A percentile compares a stretch with the other conserved stretches of the same genome.
Evolutionary conservation across 92 coral and sea anemone genomes (phyloP).

Genomic region (Montipora capitata): DNA sequence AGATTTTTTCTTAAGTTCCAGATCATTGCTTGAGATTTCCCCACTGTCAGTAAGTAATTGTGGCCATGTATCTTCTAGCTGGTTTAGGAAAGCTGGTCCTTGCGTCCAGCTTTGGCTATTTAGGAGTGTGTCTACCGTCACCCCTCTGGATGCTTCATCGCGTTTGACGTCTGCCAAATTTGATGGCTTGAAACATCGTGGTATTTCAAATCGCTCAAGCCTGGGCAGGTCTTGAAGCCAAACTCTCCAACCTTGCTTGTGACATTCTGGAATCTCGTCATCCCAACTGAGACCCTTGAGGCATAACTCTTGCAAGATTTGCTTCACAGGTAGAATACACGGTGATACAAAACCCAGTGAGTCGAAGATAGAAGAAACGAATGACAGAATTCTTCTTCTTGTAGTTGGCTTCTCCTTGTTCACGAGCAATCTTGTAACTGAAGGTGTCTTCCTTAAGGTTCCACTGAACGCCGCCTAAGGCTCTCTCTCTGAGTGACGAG

Average conservation of each 20-base stretch:
- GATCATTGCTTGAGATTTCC: constrained; percentile 14
- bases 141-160: constrained; percentile 62
- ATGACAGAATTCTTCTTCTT: constrained; percentile 52
- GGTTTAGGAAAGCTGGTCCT: constrained; percentile 54
- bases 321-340: constrained; percentile 36
- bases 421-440: not conserved
- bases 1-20: constrained; percentile 22
- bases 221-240: constrained; percentile 42
- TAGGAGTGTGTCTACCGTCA: constrained; percentile 26
- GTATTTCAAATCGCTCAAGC: constrained; percentile 8
- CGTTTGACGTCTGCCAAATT: constrained; percentile 1
- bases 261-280: constrained; percentile 23
- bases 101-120: constrained; percentile 39
- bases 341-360: constrained; percentile 54
- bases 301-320: constrained; percentile 45
- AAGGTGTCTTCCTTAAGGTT: constrained; percentile 28
- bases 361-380: constrained; percentile 44
- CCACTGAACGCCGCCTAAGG: constrained; percentile 37
- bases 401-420: not conserved
- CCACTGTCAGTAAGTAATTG: constrained; percentile 20
- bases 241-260: constrained; percentile 15
- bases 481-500: constrained; percentile 18
- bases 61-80: constrained; percentile 45
- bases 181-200: constrained; percentile 37
- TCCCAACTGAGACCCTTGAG: constrained; percentile 45